phyloP scores from a whole-genome alignment of 2,797 vertebrate genomes.

The Hyperoplus immaculatus region DNA sequence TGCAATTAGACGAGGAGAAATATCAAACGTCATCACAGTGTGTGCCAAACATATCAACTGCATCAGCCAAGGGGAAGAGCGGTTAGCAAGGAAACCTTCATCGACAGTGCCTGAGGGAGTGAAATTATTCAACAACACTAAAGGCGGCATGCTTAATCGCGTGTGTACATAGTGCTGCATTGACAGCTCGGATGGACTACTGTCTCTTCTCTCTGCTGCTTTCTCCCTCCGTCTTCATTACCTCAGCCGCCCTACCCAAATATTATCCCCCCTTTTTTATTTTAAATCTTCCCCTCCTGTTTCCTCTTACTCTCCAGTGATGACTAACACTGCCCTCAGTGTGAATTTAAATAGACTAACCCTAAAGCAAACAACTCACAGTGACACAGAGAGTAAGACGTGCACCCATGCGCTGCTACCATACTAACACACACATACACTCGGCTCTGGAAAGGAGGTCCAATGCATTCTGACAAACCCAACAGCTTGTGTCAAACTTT shows the following conservation, averaged over 20 bases:
- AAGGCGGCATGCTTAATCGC: not conserved
- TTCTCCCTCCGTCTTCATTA: not conserved
- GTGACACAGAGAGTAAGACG: slow-evolving; percentile 64
- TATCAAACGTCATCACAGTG: not conserved
- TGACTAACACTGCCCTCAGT: slow-evolving; percentile 80
- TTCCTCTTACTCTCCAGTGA: slow-evolving; percentile 46
- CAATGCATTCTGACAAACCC: slow-evolving; percentile 69
- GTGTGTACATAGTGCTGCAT: not conserved
- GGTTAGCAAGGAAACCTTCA: not conserved
- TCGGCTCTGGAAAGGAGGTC: slow-evolving; percentile 27
- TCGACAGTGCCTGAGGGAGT: not conserved
- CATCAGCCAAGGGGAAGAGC: not conserved
- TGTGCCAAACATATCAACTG: not conserved
- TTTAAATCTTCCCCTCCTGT: slow-evolving; percentile 40
- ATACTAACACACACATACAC: slow-evolving; percentile 18
- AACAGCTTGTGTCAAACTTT: slow-evolving; percentile 62
- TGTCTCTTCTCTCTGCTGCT: not conserved
- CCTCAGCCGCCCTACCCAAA: slow-evolving; percentile 9
- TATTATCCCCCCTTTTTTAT: slow-evolving; percentile 16
- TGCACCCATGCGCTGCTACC: slow-evolving; percentile 34
- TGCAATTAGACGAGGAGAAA: not conserved
- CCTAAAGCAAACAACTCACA: slow-evolving; percentile 71
- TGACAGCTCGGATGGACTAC: not conserved
- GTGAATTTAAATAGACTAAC: slow-evolving; percentile 79
- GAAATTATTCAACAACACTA: not conserved